Evolutionary conservation across 2,113 vertebrate species (phyloP).

Genomic region (Cynopterus brachyotis): DNA sequence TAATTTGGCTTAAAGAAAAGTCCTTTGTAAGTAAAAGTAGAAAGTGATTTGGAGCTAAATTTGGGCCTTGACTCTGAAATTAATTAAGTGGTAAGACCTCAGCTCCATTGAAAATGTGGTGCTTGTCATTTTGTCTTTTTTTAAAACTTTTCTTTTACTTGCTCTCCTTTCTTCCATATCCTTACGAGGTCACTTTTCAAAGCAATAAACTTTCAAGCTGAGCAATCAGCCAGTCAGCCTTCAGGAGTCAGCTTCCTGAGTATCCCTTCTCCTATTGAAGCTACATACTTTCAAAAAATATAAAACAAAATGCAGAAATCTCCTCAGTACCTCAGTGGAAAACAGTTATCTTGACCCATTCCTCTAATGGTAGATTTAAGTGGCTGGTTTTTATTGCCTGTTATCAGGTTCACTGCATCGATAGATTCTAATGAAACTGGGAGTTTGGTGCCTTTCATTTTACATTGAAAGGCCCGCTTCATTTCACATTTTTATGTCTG

Average conservation of each 20-base stretch:
- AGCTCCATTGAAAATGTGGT: slow-evolving; percentile 25
- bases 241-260: slow-evolving; percentile 46
- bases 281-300: background rate
- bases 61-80: slow-evolving; percentile 40
- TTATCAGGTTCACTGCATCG: background rate
- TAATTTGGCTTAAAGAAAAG: slow-evolving; percentile 72
- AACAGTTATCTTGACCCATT: slow-evolving; percentile 7
- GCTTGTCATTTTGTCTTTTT: slow-evolving; percentile 37
- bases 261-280: background rate
- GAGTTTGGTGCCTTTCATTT: background rate
- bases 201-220: slow-evolving; percentile 47
- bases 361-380: background rate
- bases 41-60: slow-evolving; percentile 28
- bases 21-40: slow-evolving; percentile 75
- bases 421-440: background rate
- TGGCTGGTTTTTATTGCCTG: background rate
- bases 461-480: background rate
- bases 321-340: background rate
- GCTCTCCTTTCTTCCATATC: slow-evolving; percentile 26
- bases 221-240: background rate
- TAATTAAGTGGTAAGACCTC: slow-evolving; percentile 55
- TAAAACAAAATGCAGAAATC: background rate
- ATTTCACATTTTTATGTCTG: background rate
- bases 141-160: slow-evolving; percentile 53
- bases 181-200: slow-evolving; percentile 49